Conservation (phyloP, 2,113 vertebrate genomes). For the Uria lomvia region DNA sequence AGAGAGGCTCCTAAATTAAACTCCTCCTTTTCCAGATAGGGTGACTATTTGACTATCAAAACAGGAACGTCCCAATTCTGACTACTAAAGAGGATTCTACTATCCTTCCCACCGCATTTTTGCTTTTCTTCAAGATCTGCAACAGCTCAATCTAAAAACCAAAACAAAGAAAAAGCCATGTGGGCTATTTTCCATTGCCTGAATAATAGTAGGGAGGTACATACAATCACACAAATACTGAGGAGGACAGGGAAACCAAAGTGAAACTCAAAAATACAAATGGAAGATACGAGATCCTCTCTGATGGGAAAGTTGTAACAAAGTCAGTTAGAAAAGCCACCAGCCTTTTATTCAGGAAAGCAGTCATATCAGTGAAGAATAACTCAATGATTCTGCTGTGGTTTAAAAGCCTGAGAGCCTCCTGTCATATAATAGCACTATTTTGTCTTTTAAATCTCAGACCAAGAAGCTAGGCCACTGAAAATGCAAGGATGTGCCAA, state of each 20-base stretch:
- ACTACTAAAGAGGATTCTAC: neutral
- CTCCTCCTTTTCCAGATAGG: neutral
- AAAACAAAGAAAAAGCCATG: neutral
- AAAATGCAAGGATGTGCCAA: neutral
- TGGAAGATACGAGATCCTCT: neutral
- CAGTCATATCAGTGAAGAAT: neutral
- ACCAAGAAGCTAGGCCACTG: neutral
- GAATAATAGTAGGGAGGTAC: accelerated
- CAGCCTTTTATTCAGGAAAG: neutral
- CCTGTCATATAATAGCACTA: neutral
- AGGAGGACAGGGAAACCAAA: neutral
- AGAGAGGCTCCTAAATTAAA: neutral
- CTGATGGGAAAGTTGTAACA: neutral
- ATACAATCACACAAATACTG: neutral
- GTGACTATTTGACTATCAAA: neutral
- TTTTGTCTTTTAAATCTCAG: neutral
- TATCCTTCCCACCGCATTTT: neutral
- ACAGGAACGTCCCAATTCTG: neutral
- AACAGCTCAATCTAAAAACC: neutral
- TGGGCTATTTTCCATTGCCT: neutral
- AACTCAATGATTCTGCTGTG: neutral
- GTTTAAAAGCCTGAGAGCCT: neutral
- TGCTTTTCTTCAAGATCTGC: neutral
- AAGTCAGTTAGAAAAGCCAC: neutral
- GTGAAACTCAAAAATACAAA: neutral